A percentile compares a stretch with the other conserved stretches of the same genome.
These are phyloP conservation scores for Monochamus alternatus DNA, from an alignment of 2,888 invertebrate genomes.

Conservation along the genomic window DNA sequence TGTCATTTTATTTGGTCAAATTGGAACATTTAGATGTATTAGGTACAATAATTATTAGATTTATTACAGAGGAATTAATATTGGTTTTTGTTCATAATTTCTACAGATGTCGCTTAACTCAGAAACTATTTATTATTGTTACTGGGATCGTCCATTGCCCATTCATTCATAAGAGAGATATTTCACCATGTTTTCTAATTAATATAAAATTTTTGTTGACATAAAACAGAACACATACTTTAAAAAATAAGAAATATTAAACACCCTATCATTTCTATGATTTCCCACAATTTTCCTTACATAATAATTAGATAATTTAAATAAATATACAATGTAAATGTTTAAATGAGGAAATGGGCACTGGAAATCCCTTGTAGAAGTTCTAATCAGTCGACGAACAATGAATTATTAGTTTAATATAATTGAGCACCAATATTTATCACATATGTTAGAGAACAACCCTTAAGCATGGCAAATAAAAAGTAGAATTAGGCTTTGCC, in stretches of 20 bases:
- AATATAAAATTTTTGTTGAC: too few species aligned
- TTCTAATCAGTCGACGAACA: constrained; percentile 46
- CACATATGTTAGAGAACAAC: constrained; percentile 46
- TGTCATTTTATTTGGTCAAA: constrained; percentile 39
- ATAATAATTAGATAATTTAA: not conserved
- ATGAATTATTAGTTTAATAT: constrained; percentile 41
- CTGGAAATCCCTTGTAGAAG: constrained; percentile 19
- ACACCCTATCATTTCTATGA: not conserved
- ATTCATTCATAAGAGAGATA: not conserved
- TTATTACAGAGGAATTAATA: constrained; percentile 29
- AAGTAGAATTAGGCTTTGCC: not conserved
- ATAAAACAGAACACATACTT: too few species aligned
- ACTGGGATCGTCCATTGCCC: constrained; percentile 9
- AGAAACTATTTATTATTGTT: constrained; percentile 17
- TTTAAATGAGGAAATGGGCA: constrained; percentile 28
- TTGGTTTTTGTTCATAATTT: constrained; percentile 26
- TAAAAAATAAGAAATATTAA: not conserved
- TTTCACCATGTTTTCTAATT: not conserved
- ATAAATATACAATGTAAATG: not conserved
- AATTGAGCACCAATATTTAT: constrained; percentile 57
- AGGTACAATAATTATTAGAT: constrained; percentile 31
- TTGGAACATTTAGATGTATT: constrained; percentile 36
- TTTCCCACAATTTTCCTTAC: not conserved
- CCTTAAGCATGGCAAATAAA: constrained; percentile 31
- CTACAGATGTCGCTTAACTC: constrained; percentile 13